Percentiles rank a stretch among this genome's conserved stretches.
Conservation (phyloP, 2,797 vertebrate genomes). For the Phoebastria nigripes region DNA sequence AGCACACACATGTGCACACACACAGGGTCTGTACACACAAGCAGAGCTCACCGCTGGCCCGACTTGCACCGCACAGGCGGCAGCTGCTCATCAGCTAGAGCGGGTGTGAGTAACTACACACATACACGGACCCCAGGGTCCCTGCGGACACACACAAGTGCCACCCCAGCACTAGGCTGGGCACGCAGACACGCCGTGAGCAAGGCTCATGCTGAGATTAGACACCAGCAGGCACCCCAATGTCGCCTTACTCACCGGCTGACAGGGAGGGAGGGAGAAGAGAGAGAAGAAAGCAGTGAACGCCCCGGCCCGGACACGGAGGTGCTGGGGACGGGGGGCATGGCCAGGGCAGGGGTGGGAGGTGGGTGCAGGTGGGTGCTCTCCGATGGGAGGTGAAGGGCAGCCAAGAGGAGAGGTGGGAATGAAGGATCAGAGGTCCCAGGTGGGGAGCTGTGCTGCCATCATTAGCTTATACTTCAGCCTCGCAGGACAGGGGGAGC, state of each 20-base stretch:
- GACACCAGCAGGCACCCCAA: constrained; percentile 5
- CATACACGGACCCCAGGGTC: neutral
- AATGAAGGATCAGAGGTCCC: neutral
- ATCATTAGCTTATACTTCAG: neutral
- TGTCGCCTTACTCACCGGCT: constrained; percentile 83
- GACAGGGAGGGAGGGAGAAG: constrained; percentile 4
- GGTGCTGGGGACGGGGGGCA: too few relatives aligned
- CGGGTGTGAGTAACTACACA: neutral
- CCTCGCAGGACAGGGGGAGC: fast-evolving
- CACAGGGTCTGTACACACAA: neutral
- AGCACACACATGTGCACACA: neutral
- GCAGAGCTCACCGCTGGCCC: neutral
- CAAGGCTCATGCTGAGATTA: constrained; percentile 21
- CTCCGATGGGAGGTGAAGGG: neutral
- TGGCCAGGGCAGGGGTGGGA: neutral
- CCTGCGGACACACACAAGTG: neutral
- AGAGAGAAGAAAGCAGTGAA: constrained; percentile 42
- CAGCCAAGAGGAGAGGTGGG: neutral
- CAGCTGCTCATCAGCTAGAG: neutral
- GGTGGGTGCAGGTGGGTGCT: neutral
- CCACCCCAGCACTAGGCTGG: constrained; percentile 23
- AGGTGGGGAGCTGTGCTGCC: neutral
- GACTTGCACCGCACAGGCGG: fast-evolving
- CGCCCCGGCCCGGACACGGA: fast-evolving
- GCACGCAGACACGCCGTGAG: neutral